Percentiles rank a stretch among this genome's conserved stretches.
These are phyloP conservation scores for Drosophila ercepeae DNA, from an alignment of 1,140 invertebrate genomes.

Conservation along the genomic window DNA sequence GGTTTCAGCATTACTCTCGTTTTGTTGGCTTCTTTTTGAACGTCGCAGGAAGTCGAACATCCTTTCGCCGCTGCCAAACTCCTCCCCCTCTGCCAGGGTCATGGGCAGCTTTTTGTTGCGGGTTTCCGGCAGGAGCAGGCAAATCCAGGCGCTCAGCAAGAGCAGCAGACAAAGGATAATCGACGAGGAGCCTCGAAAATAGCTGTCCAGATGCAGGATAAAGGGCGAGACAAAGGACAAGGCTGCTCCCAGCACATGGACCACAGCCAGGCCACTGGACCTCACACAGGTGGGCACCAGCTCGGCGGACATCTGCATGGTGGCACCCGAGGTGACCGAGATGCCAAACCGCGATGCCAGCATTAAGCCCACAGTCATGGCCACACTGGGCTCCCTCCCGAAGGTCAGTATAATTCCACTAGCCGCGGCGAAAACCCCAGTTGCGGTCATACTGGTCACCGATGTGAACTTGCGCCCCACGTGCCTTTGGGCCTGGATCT, in stretches of 20 bases:
- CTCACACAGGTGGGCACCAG: slow-evolving; percentile 87
- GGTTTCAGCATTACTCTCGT: slow-evolving; percentile 24
- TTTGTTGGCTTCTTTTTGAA: not conserved
- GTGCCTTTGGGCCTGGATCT: slow-evolving; percentile 84
- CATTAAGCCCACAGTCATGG: slow-evolving; percentile 43
- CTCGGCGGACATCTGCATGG: slow-evolving; percentile 87
- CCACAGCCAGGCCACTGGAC: slow-evolving; percentile 84
- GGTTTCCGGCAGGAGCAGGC: slow-evolving; percentile 86
- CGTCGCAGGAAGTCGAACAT: slow-evolving; percentile 69
- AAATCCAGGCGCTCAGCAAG: slow-evolving; percentile 84
- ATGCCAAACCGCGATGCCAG: slow-evolving; percentile 86
- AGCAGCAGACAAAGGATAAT: slow-evolving; percentile 85
- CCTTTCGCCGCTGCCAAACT: slow-evolving; percentile 85
- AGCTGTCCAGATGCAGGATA: slow-evolving; percentile 77
- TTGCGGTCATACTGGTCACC: slow-evolving; percentile 83
- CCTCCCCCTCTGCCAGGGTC: slow-evolving; percentile 85
- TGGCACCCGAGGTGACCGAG: slow-evolving; percentile 86
- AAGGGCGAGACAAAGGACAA: slow-evolving; percentile 74
- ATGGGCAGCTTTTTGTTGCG: slow-evolving; percentile 84
- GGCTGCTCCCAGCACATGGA: slow-evolving; percentile 85
- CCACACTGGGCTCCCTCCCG: slow-evolving; percentile 30
- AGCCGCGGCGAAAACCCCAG: slow-evolving; percentile 57
- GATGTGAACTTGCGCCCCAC: slow-evolving; percentile 85
- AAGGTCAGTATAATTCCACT: slow-evolving; percentile 50
- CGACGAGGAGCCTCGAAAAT: slow-evolving; percentile 84